Evolutionary conservation across 2,888 invertebrate genomes (phyloP).

Genomic region (Tipula vernalis): DNA sequence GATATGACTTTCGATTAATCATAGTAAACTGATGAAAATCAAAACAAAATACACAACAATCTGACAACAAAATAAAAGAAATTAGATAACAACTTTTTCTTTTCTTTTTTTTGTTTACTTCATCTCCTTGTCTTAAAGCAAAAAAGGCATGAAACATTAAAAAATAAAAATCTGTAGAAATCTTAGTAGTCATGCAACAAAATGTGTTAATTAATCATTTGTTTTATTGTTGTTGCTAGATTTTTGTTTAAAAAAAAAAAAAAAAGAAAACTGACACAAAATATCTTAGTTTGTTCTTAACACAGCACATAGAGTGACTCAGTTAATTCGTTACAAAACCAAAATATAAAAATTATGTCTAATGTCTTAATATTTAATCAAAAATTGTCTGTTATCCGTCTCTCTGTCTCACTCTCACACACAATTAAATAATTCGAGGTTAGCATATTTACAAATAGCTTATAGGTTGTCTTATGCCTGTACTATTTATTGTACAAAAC

Average conservation of each 20-base stretch:
- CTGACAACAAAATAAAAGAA: neutral
- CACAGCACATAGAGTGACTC: neutral
- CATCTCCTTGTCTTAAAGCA: neutral
- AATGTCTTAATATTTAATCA: neutral
- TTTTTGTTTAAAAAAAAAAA: neutral
- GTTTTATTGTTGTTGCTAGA: neutral
- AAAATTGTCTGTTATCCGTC: neutral
- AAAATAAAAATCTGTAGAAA: neutral
- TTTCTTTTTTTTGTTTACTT: neutral
- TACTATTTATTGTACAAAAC: too few species aligned
- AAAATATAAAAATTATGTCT: neutral
- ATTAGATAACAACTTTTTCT: neutral
- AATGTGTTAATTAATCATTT: neutral
- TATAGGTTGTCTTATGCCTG: neutral
- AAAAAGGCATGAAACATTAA: neutral
- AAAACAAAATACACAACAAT: neutral
- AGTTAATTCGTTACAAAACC: neutral
- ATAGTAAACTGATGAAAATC: neutral
- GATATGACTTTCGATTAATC: neutral
- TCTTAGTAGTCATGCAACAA: neutral
- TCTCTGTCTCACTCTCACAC: neutral
- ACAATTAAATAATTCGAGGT: neutral
- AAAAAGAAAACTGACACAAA: neutral
- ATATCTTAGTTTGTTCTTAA: neutral
- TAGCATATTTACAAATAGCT: too few species aligned